Conservation (phyloP, 2,888 invertebrate genomes). For the Schizaphis graminum region DNA sequence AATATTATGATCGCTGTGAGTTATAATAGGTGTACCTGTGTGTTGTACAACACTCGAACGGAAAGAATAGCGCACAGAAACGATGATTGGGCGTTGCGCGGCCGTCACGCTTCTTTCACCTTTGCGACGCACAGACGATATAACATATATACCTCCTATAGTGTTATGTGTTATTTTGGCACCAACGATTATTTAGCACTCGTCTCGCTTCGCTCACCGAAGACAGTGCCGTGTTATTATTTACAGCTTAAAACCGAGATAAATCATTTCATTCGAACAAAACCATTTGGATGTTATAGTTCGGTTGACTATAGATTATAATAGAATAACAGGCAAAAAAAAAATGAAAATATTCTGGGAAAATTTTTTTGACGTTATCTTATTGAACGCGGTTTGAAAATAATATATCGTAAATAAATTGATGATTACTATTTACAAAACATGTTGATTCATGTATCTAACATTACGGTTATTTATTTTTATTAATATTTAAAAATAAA, state of each 20-base stretch:
- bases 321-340: background rate
- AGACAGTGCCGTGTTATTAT: constrained; percentile 20
- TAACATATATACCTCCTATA: background rate
- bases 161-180: background rate
- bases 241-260: background rate
- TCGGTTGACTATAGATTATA: background rate
- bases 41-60: background rate
- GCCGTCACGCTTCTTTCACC: constrained; percentile 25
- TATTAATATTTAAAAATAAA: background rate
- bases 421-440: background rate
- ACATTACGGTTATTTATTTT: background rate
- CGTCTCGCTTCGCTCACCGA: constrained; percentile 8
- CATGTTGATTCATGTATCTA: no score
- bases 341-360: background rate
- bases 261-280: background rate
- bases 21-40: background rate
- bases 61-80: background rate
- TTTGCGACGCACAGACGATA: background rate
- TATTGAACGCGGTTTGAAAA: background rate
- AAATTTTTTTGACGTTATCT: background rate
- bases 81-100: background rate
- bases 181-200: background rate
- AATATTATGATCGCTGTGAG: background rate
- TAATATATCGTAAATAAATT: background rate
- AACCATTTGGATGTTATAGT: background rate